Evolutionary conservation across 2,113 vertebrate species (phyloP), one percentile per base, ranked within the genome.

Genomic region (Plotosus lineatus): DNA sequence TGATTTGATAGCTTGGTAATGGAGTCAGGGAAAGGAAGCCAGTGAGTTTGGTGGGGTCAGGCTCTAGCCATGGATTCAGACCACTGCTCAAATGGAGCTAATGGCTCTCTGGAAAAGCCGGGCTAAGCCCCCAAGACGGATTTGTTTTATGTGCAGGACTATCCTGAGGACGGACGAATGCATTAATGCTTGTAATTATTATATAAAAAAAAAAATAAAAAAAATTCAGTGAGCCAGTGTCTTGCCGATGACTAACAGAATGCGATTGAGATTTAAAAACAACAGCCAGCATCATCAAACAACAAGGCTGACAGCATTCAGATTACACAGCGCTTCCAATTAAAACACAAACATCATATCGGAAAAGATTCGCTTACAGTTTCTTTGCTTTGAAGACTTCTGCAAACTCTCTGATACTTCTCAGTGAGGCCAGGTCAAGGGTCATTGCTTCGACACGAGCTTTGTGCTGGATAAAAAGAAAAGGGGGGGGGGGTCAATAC

Each of bases 391-490:
- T 97, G 92, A 97, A 99, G 26, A 92, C 92, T 84, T 97, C 94
- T 15, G 96, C 94, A 87, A 98, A 99, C 87, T 92, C 93, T 83
- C 93, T 90, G 87, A 98, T 94, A 12, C 97, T 98, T 79, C 91
- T 92, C 83, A 99, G 92, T 77, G 95, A 94, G 75, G 96, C 92
- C 68, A 99, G 92, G 91, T 99, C 96, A 85, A 98, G 94, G 92
- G 93, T 94, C 95, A 98, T 95, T 86, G 94, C 95, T 90, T 99
- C 97, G 53, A 97, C 95, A 88, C 94, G 94, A 82, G 98, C 97
- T 95, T 98, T 98, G 87, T 96, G 95, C 98, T 99, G 90, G 1
- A 71, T 0, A 1, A 71, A 60, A 75, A 58, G 82, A 73, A 65
- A 33, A 81, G 26, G 53, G 51, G 50, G 28, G 26, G 44, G n/a